Evolutionary conservation across 2,113 vertebrate genomes (phyloP), one percentile per base, ranked within the genome.

Genomic region (Halcyon malimbica): DNA sequence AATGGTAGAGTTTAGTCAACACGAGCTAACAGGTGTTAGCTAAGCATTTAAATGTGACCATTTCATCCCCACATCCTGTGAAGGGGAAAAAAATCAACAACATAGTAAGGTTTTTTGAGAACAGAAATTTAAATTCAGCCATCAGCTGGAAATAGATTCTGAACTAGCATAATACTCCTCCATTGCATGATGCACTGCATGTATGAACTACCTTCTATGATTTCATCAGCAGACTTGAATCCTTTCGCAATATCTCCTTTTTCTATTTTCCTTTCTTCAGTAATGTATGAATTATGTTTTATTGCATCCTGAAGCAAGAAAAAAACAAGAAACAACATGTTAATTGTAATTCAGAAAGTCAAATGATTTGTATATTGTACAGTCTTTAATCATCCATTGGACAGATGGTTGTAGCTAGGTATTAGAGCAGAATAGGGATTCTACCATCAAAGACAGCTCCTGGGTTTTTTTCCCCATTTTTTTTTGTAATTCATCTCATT

Each of bases 221-320:
- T 94, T 67, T 97, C 93, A 59, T 98, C 97, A 81, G 96, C 97
- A 16, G 84, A 42, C 79, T 96, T 83, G 90, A 98, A 98, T 69
- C 94, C 97, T 71, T 88, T 35, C 25, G 97, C 94, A 60, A 80
- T 87, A 90, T 97, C 73, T 92, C 96, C 97, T 91, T 96, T 94
- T 79, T 97, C 93, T 31, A 98, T 84, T 96, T 97, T 97, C 81
- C 83, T 98, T 84, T 96, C 94, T 77, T 29, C 19, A 83, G 56
- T 41, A 62, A 98, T 80, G 85, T 95, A 98, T 28, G 97, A 97
- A 48, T 97, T 96, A 78, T 97, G 75, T 46, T 96, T 64, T 67
- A 98, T 87, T 70, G 97, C 94, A 85, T 98, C 95, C 97, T 98
- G 88, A 12, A 95, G 83, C 37, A 70, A 57, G 79, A 37, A 80